Conservation (phyloP, 1,140 invertebrate genomes). For the Brachionus rotundiformis region DNA sequence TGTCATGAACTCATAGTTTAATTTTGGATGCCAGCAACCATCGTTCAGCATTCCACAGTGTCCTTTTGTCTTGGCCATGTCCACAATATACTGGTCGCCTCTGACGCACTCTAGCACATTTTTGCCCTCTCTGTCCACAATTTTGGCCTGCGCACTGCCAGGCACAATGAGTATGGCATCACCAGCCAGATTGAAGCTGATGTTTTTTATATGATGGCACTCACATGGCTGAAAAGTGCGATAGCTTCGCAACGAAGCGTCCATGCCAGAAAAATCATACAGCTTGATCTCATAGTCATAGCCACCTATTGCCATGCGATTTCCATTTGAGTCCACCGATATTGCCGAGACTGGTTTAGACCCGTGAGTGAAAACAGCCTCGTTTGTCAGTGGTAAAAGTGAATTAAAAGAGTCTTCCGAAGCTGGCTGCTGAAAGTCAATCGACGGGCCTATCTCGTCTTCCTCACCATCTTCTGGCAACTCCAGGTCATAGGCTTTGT, state of each 20-base stretch:
- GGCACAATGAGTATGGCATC: conserved; percentile 89
- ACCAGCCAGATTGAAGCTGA: conserved; percentile 89
- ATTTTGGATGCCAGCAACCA: conserved; percentile 89
- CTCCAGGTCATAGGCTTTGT: background rate
- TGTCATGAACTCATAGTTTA: conserved; percentile 88
- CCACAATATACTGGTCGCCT: conserved; percentile 90
- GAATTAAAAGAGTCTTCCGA: background rate
- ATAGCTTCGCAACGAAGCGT: conserved; percentile 82
- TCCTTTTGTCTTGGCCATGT: conserved; percentile 90
- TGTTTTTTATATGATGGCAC: conserved; percentile 82
- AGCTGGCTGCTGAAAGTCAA: conserved; percentile 19
- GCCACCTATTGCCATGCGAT: conserved; percentile 81
- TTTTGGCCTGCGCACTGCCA: conserved; percentile 82
- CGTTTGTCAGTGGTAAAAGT: conserved; percentile 25
- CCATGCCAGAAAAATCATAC: conserved; percentile 98
- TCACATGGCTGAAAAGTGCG: conserved; percentile 88
- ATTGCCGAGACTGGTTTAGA: conserved; percentile 71
- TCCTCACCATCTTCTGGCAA: background rate
- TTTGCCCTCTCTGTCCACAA: conserved; percentile 91
- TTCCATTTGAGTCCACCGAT: conserved; percentile 85
- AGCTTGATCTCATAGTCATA: conserved; percentile 92
- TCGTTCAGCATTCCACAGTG: conserved; percentile 86
- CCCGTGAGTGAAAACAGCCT: conserved; percentile 28
- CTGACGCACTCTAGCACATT: conserved; percentile 92
- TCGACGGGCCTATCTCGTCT: conserved; percentile 12